These are phyloP conservation scores for Polyploca ridens DNA, from an alignment of 2,888 invertebrate genomes.

Conservation along the genomic window DNA sequence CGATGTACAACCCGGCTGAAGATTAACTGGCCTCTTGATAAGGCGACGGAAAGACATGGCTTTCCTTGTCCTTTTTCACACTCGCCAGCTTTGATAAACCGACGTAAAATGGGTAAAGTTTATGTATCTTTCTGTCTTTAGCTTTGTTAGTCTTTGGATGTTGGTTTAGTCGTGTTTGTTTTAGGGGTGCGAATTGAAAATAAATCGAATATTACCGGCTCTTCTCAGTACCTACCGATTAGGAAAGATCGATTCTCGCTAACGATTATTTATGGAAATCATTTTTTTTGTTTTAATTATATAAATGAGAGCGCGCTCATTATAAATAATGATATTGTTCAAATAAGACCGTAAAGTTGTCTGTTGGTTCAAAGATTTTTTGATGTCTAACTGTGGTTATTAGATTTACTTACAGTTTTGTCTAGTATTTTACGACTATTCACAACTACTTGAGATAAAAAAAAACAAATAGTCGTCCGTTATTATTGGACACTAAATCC, in stretches of 20 bases:
- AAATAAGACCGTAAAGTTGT: no score
- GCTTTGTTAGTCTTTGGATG: slow-evolving; percentile 1
- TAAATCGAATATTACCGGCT: neutral
- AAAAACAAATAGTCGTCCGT: neutral
- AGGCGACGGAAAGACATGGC: slow-evolving; percentile 10
- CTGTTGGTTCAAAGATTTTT: no score
- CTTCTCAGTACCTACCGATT: neutral
- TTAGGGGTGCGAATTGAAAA: neutral
- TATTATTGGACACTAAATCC: neutral
- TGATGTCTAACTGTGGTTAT: neutral
- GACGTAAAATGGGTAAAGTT: slow-evolving; percentile 6
- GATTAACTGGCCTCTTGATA: slow-evolving; percentile 18
- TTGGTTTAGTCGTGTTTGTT: neutral
- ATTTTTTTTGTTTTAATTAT: no score
- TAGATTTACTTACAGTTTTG: neutral
- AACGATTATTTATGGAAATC: no score
- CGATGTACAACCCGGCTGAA: slow-evolving; percentile 2
- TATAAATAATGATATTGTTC: no score
- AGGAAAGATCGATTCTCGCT: neutral
- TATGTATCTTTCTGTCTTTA: slow-evolving; percentile 1
- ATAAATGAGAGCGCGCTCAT: no score
- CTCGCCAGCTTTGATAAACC: slow-evolving; percentile 12
- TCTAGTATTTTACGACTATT: neutral
- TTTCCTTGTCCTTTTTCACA: slow-evolving; percentile 16
- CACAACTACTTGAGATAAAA: neutral